Percentiles rank a stretch among this genome's conserved stretches.
These are phyloP conservation scores for Venusia cambrica DNA, from an alignment of 2,888 invertebrate genomes.

Conservation along the genomic window DNA sequence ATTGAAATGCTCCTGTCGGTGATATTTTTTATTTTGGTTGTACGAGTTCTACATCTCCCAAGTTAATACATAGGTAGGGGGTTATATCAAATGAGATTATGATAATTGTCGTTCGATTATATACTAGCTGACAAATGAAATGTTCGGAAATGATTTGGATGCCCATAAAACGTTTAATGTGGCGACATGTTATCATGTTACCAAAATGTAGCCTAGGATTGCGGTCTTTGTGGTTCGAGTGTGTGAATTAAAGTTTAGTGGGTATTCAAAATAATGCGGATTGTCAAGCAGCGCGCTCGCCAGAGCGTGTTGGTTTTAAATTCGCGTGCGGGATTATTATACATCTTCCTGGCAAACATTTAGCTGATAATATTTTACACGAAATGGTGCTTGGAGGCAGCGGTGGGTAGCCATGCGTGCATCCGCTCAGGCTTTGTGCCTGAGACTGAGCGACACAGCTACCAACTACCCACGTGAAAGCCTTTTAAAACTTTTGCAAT, in stretches of 20 bases:
- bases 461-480: too few species aligned
- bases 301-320: slow-evolving; percentile 17
- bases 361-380: slow-evolving; percentile 27
- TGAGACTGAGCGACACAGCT: slow-evolving; percentile 28
- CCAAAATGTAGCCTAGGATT: slow-evolving; percentile 23
- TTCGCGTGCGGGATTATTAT: slow-evolving; percentile 16
- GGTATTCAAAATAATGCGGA: slow-evolving; percentile 10
- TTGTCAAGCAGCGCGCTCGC: slow-evolving; percentile 6
- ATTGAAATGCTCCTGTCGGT: slow-evolving; percentile 33
- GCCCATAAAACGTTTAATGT: slow-evolving; percentile 29
- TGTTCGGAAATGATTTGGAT: slow-evolving; percentile 31
- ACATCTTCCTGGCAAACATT: slow-evolving; percentile 21
- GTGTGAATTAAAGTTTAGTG: slow-evolving; percentile 11
- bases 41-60: slow-evolving; percentile 29
- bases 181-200: slow-evolving; percentile 28
- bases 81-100: slow-evolving; percentile 29
- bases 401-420: slow-evolving; percentile 27
- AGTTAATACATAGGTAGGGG: slow-evolving; percentile 31
- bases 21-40: too few species aligned
- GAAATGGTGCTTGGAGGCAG: slow-evolving; percentile 14
- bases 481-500: too few species aligned
- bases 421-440: slow-evolving; percentile 36
- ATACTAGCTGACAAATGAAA: slow-evolving; percentile 28
- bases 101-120: slow-evolving; percentile 30
- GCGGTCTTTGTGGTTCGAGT: slow-evolving; percentile 9